Evolutionary conservation across 2,797 vertebrate genomes (phyloP).

Genomic region (Hoplostethus mediterraneus): DNA sequence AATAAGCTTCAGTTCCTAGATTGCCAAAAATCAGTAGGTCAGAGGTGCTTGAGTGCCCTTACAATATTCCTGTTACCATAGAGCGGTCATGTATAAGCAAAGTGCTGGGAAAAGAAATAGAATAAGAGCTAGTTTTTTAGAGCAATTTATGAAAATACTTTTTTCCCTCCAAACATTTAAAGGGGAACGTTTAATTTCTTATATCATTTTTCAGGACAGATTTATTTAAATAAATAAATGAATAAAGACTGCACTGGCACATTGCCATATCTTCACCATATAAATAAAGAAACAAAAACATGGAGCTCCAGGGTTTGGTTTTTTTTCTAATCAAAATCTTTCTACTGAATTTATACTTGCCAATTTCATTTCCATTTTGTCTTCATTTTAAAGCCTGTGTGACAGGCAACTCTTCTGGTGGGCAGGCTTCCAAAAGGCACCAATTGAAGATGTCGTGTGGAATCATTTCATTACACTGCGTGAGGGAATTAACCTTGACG

Average conservation of each 20-base stretch:
- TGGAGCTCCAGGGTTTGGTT: constrained; percentile 9
- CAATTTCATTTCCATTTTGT: constrained; percentile 87
- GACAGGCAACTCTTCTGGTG: constrained; percentile 90
- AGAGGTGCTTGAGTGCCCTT: no score
- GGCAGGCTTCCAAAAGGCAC: constrained; percentile 85
- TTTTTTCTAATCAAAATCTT: constrained; percentile 30
- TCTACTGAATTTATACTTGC: constrained; percentile 44
- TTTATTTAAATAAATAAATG: no score
- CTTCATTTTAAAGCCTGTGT: constrained; percentile 91
- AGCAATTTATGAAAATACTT: no score
- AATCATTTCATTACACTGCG: constrained; percentile 91
- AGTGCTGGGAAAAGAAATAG: no score
- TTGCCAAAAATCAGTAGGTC: no score
- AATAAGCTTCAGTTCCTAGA: no score
- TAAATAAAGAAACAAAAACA: constrained; percentile 11
- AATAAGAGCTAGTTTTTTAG: neutral
- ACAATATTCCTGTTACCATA: no score
- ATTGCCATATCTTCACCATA: neutral
- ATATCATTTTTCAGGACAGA: neutral
- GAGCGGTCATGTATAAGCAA: no score
- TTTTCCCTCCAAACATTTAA: no score
- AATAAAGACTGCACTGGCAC: neutral
- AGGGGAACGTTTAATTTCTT: neutral
- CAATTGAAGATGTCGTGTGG: constrained; percentile 94
- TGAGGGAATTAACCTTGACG: constrained; percentile 93